A percentile compares a stretch with the other conserved stretches of the same genome.
Conservation (phyloP, 2,113 vertebrate genomes). For the Macaca mulatta region DNA sequence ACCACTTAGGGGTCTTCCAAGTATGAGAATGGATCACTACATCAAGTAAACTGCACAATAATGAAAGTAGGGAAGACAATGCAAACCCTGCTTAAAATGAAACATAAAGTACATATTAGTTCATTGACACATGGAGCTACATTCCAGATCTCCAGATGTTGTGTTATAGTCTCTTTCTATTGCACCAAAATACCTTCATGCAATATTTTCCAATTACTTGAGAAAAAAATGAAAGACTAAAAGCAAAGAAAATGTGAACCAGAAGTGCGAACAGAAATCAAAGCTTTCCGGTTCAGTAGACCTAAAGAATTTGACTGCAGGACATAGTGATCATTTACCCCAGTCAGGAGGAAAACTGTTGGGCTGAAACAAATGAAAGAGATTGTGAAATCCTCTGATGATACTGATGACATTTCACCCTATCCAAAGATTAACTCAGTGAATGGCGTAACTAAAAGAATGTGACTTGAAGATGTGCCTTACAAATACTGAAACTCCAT, state of each 20-base stretch:
- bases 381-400: conserved; percentile 43
- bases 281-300: conserved; percentile 18
- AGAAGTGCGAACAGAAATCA: conserved; percentile 22
- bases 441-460: conserved; percentile 20
- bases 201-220: conserved; percentile 41
- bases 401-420: conserved; percentile 30
- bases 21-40: not conserved
- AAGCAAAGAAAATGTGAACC: not conserved
- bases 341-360: conserved; percentile 14
- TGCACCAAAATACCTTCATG: not conserved
- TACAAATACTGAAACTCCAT: not conserved
- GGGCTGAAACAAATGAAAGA: conserved; percentile 43
- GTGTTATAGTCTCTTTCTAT: not conserved
- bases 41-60: not conserved
- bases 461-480: not conserved
- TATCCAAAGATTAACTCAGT: conserved; percentile 58
- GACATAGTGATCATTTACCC: conserved; percentile 36
- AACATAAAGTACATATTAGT: not conserved
- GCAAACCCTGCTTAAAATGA: not conserved
- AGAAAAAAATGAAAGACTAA: conserved; percentile 5
- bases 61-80: not conserved
- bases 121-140: not conserved
- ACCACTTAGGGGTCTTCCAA: not conserved
- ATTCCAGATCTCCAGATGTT: not conserved
- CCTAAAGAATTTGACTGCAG: conserved; percentile 46